These are phyloP conservation scores for Cantharis rufa DNA, from an alignment of 2,888 invertebrate genomes.

Conservation along the genomic window DNA sequence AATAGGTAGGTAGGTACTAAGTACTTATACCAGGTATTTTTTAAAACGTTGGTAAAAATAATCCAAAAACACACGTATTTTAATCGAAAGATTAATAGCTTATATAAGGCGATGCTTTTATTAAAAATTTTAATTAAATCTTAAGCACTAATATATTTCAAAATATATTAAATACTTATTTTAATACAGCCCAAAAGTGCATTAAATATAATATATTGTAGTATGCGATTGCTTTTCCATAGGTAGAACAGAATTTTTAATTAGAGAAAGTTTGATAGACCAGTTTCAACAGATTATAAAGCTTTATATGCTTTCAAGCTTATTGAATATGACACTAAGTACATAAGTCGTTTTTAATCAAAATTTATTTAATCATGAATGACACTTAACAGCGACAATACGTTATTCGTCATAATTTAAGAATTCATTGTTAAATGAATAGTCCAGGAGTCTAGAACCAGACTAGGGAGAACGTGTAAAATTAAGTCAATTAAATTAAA, in stretches of 20 bases:
- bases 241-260: not conserved
- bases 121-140: not conserved
- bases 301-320: not conserved
- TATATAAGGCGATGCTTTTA: not conserved
- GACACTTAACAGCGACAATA: not conserved
- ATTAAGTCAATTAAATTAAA: not conserved
- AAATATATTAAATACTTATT: not conserved
- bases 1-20: not conserved
- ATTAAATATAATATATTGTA: not conserved
- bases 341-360: not conserved
- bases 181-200: not conserved
- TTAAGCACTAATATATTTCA: not conserved
- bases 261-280: not conserved
- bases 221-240: not conserved
- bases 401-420: not conserved
- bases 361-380: not conserved
- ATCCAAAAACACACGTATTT: not conserved
- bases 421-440: not conserved
- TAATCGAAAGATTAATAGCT: not conserved
- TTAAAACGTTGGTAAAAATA: not conserved
- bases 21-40: constrained; percentile 13
- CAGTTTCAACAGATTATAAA: not conserved
- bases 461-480: not conserved
- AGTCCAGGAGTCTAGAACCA: not conserved
- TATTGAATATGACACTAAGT: not conserved